These are phyloP conservation scores for Amblyjoppa proteus DNA, from an alignment of 2,888 invertebrate species.

Conservation along the genomic window DNA sequence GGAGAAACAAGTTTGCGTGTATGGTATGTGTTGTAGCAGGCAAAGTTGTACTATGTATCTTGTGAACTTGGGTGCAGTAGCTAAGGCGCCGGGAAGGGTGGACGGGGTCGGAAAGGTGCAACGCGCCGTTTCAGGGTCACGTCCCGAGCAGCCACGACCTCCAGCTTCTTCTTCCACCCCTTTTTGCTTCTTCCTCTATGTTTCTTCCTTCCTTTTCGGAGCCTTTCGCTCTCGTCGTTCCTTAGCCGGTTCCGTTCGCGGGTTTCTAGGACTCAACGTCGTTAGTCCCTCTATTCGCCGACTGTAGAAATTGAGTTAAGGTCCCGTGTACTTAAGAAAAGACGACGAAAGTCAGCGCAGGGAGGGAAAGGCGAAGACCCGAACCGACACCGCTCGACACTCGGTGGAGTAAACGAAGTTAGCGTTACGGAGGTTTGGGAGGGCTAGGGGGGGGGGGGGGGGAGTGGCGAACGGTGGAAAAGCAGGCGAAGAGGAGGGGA, in stretches of 20 bases:
- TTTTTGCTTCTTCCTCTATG: slow-evolving; percentile 59
- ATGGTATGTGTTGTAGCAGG: neutral
- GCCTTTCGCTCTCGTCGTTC: neutral
- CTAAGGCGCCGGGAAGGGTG: slow-evolving; percentile 41
- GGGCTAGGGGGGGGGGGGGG: neutral
- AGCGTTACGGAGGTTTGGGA: slow-evolving; percentile 17
- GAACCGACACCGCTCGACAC: slow-evolving; percentile 32
- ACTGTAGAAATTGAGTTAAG: slow-evolving; percentile 48
- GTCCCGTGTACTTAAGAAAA: slow-evolving; percentile 47
- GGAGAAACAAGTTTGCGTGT: slow-evolving; percentile 10
- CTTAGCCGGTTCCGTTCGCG: slow-evolving; percentile 1
- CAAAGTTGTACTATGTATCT: slow-evolving; percentile 23
- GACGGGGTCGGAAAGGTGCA: slow-evolving; percentile 54
- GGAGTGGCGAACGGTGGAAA: slow-evolving; percentile 33
- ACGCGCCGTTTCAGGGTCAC: slow-evolving; percentile 66
- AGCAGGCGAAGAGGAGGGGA: slow-evolving; percentile 11
- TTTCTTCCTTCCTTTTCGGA: slow-evolving; percentile 44
- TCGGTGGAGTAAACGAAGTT: slow-evolving; percentile 50
- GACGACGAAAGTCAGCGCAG: slow-evolving; percentile 29
- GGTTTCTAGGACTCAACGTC: slow-evolving; percentile 39
- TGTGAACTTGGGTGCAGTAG: slow-evolving; percentile 55
- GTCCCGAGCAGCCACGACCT: slow-evolving; percentile 9
- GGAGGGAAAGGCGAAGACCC: slow-evolving; percentile 17
- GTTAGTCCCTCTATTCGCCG: slow-evolving; percentile 5
- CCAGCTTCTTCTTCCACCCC: slow-evolving; percentile 42